Percentiles rank a stretch among this genome's conserved stretches.
phyloP scores from a whole-genome alignment of 2,797 vertebrate genomes.

The Pangasius sanitwongsei region DNA sequence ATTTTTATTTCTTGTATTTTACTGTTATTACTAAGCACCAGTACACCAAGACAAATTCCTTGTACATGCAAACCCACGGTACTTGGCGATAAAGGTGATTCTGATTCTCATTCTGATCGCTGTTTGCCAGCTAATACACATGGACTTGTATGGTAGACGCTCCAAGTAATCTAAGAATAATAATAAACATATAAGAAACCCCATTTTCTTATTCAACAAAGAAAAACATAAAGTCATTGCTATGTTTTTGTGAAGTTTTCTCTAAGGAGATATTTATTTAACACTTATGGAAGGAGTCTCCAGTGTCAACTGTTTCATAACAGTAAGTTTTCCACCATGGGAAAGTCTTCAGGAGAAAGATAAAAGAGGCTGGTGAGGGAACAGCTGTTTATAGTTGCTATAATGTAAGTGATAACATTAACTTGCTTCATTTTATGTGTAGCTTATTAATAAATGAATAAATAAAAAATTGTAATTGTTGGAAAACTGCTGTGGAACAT shows the following conservation, averaged over 20 bases:
- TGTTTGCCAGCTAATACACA: not conserved
- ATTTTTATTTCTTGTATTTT: no score
- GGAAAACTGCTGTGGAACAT: not conserved
- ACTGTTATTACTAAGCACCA: no score
- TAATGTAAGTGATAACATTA: not conserved
- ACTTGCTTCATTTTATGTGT: not conserved
- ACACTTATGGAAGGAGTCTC: not conserved
- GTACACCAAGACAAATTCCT: no score
- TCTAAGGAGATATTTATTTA: not conserved
- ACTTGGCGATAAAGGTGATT: no score
- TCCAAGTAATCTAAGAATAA: not conserved
- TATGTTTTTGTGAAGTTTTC: not conserved
- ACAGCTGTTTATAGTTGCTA: not conserved
- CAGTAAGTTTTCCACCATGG: not conserved
- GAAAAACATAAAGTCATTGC: not conserved
- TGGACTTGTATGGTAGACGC: not conserved
- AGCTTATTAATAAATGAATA: not conserved
- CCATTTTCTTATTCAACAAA: not conserved
- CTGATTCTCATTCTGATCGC: no score
- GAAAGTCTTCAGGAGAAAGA: not conserved
- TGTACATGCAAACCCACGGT: no score
- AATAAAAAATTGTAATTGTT: not conserved
- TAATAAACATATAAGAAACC: not conserved
- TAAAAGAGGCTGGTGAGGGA: not conserved
- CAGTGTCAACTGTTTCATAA: not conserved